Conservation (phyloP, 2,113 vertebrate genomes). For the Chionomys nivalis region DNA sequence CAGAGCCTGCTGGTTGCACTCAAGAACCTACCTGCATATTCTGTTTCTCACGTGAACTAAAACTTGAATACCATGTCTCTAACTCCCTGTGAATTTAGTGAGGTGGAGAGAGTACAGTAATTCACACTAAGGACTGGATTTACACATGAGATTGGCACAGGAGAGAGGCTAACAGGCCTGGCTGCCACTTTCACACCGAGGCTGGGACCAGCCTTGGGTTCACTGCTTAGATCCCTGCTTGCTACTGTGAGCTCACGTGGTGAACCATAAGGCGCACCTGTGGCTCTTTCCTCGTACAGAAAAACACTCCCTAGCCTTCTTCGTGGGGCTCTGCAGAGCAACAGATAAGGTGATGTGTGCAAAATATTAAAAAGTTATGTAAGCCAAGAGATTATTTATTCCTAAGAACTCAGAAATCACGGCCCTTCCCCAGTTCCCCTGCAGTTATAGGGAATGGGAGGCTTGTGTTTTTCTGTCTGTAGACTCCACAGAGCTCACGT, state of each 20-base stretch:
- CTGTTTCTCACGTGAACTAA: background rate
- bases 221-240: background rate
- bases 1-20: background rate
- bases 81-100: background rate
- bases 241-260: background rate
- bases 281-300: background rate
- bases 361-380: background rate
- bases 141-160: background rate
- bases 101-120: background rate
- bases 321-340: background rate
- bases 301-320: background rate
- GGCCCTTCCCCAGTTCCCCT: background rate
- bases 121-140: background rate
- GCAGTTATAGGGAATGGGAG: slow-evolving; percentile 22
- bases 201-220: background rate
- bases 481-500: slow-evolving; percentile 24
- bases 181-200: background rate
- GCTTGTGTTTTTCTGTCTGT: background rate
- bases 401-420: slow-evolving; percentile 31
- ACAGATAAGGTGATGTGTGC: background rate
- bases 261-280: background rate
- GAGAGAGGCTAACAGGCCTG: background rate
- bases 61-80: background rate
- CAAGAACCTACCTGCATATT: background rate
- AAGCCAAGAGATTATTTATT: slow-evolving; percentile 36